Percentiles rank a stretch among this genome's conserved stretches.
These are phyloP conservation scores for Sceloporus tristichus DNA, from an alignment of 2,113 vertebrate genomes.

Conservation along the genomic window DNA sequence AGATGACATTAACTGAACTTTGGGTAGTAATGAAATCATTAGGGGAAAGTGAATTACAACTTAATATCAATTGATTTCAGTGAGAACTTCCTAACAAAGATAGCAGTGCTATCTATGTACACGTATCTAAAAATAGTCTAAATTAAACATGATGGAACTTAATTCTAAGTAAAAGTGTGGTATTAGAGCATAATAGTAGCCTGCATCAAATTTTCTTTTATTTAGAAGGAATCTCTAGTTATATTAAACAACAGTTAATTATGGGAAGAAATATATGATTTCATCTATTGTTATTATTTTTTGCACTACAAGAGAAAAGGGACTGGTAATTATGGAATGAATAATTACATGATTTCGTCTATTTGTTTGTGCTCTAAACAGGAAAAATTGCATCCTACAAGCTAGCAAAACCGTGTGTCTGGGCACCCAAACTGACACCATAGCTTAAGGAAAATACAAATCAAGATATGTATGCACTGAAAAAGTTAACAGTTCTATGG, in stretches of 20 bases:
- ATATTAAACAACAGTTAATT: constrained; percentile 11
- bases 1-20: too few species aligned
- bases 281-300: neutral
- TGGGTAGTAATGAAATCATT: neutral
- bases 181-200: neutral
- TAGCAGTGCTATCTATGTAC: neutral
- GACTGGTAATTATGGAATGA: too few species aligned
- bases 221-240: neutral
- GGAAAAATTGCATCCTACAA: neutral
- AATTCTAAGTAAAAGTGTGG: neutral
- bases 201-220: neutral
- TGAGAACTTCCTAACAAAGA: neutral
- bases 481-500: neutral
- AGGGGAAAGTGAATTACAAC: neutral
- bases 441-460: constrained; percentile 6
- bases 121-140: neutral
- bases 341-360: too few species aligned
- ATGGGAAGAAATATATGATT: neutral
- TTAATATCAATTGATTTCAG: neutral
- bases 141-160: neutral
- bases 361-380: too few species aligned
- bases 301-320: too few species aligned
- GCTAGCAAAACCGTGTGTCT: neutral
- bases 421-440: neutral
- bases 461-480: neutral